Base-by-base conservation (phyloP, 2,113 vertebrate species). In the Gambusia affinis region DNA sequence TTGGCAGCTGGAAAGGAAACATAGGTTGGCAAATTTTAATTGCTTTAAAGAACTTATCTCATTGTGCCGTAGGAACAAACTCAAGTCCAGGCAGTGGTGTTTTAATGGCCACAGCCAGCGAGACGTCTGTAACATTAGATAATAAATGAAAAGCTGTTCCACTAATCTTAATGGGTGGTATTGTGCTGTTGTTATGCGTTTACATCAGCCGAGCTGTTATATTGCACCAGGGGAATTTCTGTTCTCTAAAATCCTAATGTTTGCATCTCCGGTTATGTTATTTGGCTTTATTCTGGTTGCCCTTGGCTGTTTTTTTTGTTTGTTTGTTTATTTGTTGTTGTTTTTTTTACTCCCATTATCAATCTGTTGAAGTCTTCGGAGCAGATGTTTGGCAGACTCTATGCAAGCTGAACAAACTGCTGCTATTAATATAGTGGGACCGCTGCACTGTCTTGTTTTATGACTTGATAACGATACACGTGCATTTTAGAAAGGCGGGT, bases 401-500 rank as follows among this genome's bases (percentile, higher is more conserved):
- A 73, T 78, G 84, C 39, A 19, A 83, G 64, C 60, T 68, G 70
- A 63, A 80, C 70, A 71, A 85, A 73, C 67, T 12, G 47, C 66
- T 81, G 69, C 78, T 84, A 62, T 86, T 86, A 85, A 87, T 80
- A 74, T 35, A 19, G 35, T n/a, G 67, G 66, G 51, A 37, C 42
- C n/a, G 24, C 12, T 54, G 64, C 68, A 28, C 71, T 24, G 72
- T 76, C 82, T 83, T 76, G 75, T 85, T 93, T 89, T 86, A 89
- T 74, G 90, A 82, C 81, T 80, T 64, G 75, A 77, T 88, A 91
- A 89, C 35, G 28, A 66, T 72, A 80, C 80, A 88, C 86, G 78
- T 77, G 84, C 72, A 76, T 88, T 86, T 91, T 74, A 73, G 74
- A 60, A 85, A 80, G 83, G 75, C 79, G 65, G 60, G 82, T 86